Conservation (phyloP, 2,113 vertebrate species). For the Solea solea region DNA sequence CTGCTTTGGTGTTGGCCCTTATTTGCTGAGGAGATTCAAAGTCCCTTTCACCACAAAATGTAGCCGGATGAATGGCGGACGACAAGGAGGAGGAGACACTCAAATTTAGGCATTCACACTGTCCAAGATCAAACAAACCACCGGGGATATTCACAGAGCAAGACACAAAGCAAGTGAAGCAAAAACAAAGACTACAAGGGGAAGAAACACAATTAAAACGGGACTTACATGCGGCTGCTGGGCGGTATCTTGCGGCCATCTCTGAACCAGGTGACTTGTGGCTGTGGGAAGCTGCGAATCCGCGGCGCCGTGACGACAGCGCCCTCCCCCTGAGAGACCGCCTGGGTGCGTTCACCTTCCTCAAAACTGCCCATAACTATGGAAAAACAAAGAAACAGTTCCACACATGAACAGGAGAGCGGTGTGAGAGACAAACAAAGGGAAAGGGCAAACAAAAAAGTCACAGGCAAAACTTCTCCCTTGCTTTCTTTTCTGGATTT, state of each 20-base stretch:
- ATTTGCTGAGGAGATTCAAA: slow-evolving; percentile 15
- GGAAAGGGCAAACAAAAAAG: background rate
- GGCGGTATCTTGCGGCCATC: slow-evolving; percentile 96
- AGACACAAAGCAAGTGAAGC: slow-evolving; percentile 15
- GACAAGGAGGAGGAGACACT: background rate
- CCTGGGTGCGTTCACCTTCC: slow-evolving; percentile 85
- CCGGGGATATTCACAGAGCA: background rate
- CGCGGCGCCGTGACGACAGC: slow-evolving; percentile 87
- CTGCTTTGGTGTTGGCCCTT: slow-evolving; percentile 27
- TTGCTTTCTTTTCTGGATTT: slow-evolving; percentile 35
- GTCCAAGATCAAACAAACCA: background rate
- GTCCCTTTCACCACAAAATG: slow-evolving; percentile 17
- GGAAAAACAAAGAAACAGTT: slow-evolving; percentile 3
- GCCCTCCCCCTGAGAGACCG: slow-evolving; percentile 92
- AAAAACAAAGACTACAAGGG: background rate
- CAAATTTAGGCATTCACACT: slow-evolving; percentile 10
- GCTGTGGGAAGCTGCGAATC: slow-evolving; percentile 94
- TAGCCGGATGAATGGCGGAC: slow-evolving; percentile 27
- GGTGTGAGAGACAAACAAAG: background rate
- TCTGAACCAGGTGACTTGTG: slow-evolving; percentile 97
- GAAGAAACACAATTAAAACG: background rate
- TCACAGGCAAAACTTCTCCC: slow-evolving; percentile 24
- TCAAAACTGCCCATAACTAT: slow-evolving; percentile 97
- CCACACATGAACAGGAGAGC: background rate
- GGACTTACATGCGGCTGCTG: slow-evolving; percentile 94